Conservation (phyloP, 2,888 invertebrate species). For the Trichopoda pennipes region DNA sequence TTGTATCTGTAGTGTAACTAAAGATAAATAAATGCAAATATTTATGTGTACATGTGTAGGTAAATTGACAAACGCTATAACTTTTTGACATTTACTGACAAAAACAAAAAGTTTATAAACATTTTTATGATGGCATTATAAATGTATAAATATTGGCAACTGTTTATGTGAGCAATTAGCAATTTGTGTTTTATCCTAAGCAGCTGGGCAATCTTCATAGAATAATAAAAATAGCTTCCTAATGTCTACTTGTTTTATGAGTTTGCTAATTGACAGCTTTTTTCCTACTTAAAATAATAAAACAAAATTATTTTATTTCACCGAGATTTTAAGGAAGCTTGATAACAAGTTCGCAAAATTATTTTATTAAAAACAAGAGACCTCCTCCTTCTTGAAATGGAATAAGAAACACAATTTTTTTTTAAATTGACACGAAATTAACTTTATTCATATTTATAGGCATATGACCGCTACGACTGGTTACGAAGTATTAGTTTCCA, state of each 20-base stretch:
- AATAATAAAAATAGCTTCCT: background rate
- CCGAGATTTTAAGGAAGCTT: no score
- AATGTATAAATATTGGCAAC: slow-evolving; percentile 7
- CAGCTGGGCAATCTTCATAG: background rate
- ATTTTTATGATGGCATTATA: background rate
- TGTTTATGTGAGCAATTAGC: background rate
- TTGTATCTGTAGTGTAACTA: background rate
- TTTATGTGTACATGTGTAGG: no score
- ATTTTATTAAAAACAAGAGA: no score
- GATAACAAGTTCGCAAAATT: no score
- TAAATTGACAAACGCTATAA: slow-evolving; percentile 13
- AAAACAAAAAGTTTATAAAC: background rate
- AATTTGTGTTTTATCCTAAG: background rate
- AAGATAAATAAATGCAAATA: background rate
- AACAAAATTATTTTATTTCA: no score
- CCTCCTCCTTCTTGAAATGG: no score
- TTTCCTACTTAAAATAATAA: background rate
- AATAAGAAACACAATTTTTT: no score
- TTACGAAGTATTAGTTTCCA: no score
- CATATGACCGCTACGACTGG: no score
- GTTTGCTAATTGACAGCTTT: slow-evolving; percentile 4
- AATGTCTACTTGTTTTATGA: slow-evolving; percentile 33
- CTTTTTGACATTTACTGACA: slow-evolving; percentile 4
- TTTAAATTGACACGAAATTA: no score
- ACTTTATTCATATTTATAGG: no score